These are phyloP conservation scores for Lynx canadensis DNA, from an alignment of 2,113 vertebrate species.

Conservation along the genomic window DNA sequence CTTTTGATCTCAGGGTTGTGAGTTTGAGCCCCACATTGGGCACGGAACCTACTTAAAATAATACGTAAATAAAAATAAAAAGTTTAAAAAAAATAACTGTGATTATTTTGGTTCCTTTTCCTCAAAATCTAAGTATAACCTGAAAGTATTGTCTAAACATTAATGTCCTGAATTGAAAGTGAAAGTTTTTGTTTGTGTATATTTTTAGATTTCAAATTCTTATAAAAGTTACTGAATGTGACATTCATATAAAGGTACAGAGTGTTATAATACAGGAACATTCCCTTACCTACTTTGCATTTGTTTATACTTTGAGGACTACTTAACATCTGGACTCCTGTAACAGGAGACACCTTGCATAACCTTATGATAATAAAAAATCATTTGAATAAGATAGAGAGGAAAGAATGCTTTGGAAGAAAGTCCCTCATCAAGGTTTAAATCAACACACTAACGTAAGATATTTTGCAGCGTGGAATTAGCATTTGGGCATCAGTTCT, in stretches of 20 bases:
- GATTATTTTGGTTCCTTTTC: background rate
- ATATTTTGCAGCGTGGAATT: background rate
- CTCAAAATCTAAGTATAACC: slow-evolving; percentile 21
- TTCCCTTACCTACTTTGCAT: background rate
- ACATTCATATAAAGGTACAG: background rate
- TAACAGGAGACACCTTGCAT: background rate
- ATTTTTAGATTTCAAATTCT: slow-evolving; percentile 45
- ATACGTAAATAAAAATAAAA: too few species aligned
- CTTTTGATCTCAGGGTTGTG: too few species aligned
- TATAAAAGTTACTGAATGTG: background rate
- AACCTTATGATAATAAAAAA: background rate
- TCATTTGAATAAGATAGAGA: background rate
- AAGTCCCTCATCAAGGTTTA: background rate
- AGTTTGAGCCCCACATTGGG: too few species aligned
- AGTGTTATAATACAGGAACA: background rate
- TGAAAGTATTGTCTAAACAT: slow-evolving; percentile 15
- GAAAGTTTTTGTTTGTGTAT: background rate
- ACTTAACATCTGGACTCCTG: background rate
- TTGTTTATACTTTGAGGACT: slow-evolving; percentile 24
- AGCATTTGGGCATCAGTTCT: background rate
- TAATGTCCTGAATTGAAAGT: background rate
- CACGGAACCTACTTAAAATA: too few species aligned
- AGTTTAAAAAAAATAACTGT: too few species aligned
- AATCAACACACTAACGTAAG: background rate
- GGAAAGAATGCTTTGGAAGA: background rate